These are phyloP conservation scores for Callipepla californica DNA, from an alignment of 2,113 vertebrate genomes.

Conservation along the genomic window DNA sequence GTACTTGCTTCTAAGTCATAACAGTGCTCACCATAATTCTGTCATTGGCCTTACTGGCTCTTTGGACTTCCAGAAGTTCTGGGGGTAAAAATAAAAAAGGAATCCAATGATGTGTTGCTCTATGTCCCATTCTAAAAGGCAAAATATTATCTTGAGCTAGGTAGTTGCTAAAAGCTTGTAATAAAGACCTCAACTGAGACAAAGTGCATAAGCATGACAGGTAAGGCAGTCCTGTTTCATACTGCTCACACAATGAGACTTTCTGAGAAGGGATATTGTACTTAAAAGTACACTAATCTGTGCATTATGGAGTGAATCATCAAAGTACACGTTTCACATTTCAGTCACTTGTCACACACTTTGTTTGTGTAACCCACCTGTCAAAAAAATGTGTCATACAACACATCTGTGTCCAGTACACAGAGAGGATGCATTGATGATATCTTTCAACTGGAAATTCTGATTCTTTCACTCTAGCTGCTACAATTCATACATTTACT, in stretches of 20 bases:
- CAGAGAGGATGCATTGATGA: background rate
- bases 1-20: background rate
- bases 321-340: background rate
- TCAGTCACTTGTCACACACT: slow-evolving; percentile 15
- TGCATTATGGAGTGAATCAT: background rate
- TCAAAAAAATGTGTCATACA: slow-evolving; percentile 25
- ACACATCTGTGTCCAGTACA: slow-evolving; percentile 4
- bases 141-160: background rate
- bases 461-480: background rate
- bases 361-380: background rate
- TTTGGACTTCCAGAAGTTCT: background rate
- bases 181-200: background rate
- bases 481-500: background rate
- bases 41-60: background rate
- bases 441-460: slow-evolving; percentile 17
- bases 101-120: background rate
- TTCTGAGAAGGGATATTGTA: background rate
- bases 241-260: background rate
- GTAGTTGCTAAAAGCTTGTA: background rate
- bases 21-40: background rate
- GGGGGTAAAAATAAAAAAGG: background rate
- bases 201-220: background rate
- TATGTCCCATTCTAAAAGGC: background rate
- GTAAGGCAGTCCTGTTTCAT: background rate
- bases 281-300: background rate